A percentile compares a stretch with the other conserved stretches of the same genome.
Evolutionary conservation across 92 coral and sea anemone genomes (phyloP).

Genomic region (Palythoa grandiflora): DNA sequence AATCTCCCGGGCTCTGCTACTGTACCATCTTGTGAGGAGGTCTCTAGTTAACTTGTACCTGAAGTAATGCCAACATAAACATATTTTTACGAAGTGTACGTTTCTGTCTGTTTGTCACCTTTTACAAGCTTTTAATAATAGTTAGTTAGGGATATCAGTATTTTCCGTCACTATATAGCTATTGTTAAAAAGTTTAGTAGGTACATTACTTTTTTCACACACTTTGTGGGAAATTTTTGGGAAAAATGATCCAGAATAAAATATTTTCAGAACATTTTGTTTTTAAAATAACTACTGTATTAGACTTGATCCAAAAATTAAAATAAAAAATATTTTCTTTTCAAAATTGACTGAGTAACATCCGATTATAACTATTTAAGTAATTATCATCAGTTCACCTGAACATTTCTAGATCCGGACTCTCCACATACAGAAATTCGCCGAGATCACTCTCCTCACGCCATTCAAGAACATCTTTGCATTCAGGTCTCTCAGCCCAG

Average conservation of each 20-base stretch:
- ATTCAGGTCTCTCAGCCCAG: conserved; percentile 88
- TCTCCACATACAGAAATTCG: conserved; percentile 85
- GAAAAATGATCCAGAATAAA: too few relatives aligned
- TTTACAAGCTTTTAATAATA: background rate
- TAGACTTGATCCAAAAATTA: too few relatives aligned
- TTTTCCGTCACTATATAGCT: too few relatives aligned
- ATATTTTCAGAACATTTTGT: too few relatives aligned
- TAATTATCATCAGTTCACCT: conserved; percentile 58
- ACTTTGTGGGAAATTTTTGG: too few relatives aligned
- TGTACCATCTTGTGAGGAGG: conserved; percentile 84
- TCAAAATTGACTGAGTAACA: too few relatives aligned
- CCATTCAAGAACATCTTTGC: conserved; percentile 71
- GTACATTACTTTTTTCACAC: too few relatives aligned
- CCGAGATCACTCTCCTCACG: conserved; percentile 75
- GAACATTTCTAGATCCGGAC: conserved; percentile 76
- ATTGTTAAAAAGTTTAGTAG: too few relatives aligned
- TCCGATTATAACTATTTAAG: background rate
- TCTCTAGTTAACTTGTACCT: conserved; percentile 68
- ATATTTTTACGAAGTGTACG: background rate
- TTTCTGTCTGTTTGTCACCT: background rate
- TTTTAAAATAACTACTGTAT: too few relatives aligned
- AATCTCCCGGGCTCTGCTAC: conserved; percentile 84
- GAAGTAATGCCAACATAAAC: background rate
- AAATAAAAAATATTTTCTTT: too few relatives aligned
- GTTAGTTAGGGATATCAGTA: too few relatives aligned